Evolutionary conservation across 2,888 invertebrate species (phyloP).

Genomic region (Stramonita haemastoma): DNA sequence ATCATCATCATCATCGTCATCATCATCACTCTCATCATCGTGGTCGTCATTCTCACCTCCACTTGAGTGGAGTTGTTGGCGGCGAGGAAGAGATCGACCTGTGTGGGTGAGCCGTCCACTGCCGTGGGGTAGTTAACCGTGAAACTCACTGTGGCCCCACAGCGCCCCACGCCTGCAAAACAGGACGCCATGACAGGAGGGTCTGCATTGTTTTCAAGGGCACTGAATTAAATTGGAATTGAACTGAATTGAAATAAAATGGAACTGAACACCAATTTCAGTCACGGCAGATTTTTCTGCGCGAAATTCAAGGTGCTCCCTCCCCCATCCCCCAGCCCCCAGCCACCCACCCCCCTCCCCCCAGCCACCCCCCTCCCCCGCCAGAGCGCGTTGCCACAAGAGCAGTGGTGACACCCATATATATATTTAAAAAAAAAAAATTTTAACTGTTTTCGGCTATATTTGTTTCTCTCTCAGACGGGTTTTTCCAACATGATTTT

Average conservation of each 20-base stretch:
- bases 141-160: not conserved
- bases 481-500: too few species aligned
- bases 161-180: not conserved
- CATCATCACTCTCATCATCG: not conserved
- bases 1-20: not conserved
- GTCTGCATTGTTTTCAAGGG: not conserved
- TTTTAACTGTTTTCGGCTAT: too few species aligned
- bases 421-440: too few species aligned
- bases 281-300: too few species aligned
- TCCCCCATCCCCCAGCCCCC: too few species aligned
- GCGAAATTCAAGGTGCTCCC: too few species aligned
- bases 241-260: not conserved
- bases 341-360: too few species aligned
- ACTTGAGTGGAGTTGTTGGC: not conserved
- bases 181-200: not conserved
- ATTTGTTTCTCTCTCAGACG: too few species aligned
- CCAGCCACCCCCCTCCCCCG: too few species aligned
- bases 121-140: slow-evolving; percentile 16
- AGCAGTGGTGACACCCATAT: too few species aligned
- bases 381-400: too few species aligned
- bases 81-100: not conserved
- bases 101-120: not conserved
- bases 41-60: slow-evolving; percentile 10
- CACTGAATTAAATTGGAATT: not conserved
- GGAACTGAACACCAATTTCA: too few species aligned